Percentiles rank a stretch among this genome's conserved stretches.
These are phyloP conservation scores for Chitala chitala DNA, from an alignment of 2,113 vertebrate genomes.

Conservation along the genomic window DNA sequence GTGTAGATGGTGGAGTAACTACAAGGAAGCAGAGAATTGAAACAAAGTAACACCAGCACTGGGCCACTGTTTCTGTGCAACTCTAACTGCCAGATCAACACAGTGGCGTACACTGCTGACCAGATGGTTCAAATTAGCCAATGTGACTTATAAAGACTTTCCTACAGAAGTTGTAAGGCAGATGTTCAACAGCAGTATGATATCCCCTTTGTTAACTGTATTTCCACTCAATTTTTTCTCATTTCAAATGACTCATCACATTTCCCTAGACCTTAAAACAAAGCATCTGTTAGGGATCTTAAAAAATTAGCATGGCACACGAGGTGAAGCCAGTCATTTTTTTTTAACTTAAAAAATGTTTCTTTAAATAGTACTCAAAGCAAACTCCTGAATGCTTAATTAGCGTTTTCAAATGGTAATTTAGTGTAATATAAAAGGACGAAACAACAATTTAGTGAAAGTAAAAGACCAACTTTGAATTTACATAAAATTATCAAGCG, in stretches of 20 bases:
- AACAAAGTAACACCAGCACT: neutral
- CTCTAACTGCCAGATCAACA: neutral
- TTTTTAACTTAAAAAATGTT: neutral
- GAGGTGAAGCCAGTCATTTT: neutral
- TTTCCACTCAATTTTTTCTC: neutral
- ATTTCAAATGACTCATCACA: neutral
- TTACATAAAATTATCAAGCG: neutral
- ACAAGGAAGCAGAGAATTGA: conserved; percentile 22
- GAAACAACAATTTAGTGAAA: too few relatives aligned
- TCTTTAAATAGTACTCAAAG: neutral
- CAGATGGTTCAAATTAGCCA: conserved; percentile 9
- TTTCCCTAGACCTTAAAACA: neutral
- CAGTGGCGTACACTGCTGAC: neutral
- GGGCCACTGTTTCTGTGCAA: neutral
- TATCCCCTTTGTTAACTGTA: neutral
- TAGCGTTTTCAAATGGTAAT: neutral
- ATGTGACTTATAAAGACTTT: neutral
- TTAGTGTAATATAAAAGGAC: neutral
- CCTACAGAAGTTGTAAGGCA: conserved; percentile 10
- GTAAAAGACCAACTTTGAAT: neutral
- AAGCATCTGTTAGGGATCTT: neutral
- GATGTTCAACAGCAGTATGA: neutral
- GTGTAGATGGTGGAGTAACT: conserved; percentile 96
- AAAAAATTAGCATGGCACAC: neutral
- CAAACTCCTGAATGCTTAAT: neutral